Percentiles rank a stretch among this genome's conserved stretches.
Evolutionary conservation across 2,797 vertebrate species (phyloP).

Genomic region (Stomatorhinus walkeri): DNA sequence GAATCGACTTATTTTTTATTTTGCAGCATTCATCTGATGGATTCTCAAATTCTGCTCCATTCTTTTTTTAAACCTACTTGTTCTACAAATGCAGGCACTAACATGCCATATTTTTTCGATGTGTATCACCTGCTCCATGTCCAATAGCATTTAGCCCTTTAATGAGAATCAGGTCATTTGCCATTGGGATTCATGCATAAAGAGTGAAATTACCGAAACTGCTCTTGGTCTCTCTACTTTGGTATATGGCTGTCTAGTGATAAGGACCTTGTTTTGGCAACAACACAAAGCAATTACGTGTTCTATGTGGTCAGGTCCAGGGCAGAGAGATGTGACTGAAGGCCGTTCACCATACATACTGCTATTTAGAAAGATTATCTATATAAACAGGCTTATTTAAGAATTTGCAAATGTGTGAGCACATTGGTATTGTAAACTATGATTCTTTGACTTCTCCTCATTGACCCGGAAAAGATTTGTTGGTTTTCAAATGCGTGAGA

Average conservation of each 20-base stretch:
- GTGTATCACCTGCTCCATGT: background rate
- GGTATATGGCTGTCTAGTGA: constrained; percentile 15
- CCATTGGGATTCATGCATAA: background rate
- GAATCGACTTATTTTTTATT: background rate
- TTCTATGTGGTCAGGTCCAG: constrained; percentile 18
- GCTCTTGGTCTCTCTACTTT: background rate
- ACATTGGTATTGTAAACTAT: background rate
- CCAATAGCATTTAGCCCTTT: background rate
- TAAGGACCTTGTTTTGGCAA: constrained; percentile 16
- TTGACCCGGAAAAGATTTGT: background rate
- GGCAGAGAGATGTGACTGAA: background rate
- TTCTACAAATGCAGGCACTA: background rate
- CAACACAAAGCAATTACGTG: constrained; percentile 8
- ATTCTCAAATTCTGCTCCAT: background rate
- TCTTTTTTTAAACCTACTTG: background rate
- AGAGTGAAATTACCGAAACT: background rate
- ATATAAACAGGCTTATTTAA: background rate
- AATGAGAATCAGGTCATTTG: background rate
- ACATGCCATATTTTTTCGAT: background rate
- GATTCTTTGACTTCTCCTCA: background rate
- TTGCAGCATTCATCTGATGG: background rate
- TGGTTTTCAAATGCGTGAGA: background rate
- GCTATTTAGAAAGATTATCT: constrained; percentile 4
- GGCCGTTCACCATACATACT: background rate
- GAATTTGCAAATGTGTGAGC: background rate